Evolutionary conservation across 1,140 invertebrate genomes (phyloP).

Genomic region (Eriosoma lanigerum): DNA sequence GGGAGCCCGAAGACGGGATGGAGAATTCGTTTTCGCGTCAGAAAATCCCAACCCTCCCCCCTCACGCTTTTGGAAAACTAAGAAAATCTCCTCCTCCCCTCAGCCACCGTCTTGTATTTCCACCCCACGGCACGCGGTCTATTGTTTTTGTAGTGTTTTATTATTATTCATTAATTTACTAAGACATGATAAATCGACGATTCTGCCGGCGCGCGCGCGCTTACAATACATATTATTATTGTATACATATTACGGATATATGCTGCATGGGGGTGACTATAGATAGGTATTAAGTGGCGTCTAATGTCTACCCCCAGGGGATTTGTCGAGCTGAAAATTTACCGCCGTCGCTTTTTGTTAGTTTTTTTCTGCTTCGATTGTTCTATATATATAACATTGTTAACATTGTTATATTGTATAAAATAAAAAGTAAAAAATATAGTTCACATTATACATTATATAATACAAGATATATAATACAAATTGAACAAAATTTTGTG

Average conservation of each 20-base stretch:
- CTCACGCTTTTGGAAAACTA: conserved; percentile 32
- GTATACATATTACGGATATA: not conserved
- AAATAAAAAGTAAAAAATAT: not conserved
- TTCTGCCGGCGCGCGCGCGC: not conserved
- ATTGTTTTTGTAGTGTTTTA: conserved; percentile 52
- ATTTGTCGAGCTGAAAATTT: conserved; percentile 29
- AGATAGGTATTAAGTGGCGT: conserved; percentile 51
- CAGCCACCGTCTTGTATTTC: conserved; percentile 17
- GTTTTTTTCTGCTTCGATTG: conserved; percentile 21
- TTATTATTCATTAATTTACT: conserved; percentile 52
- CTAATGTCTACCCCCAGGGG: conserved; percentile 43
- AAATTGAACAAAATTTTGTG: no score
- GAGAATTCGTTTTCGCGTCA: conserved; percentile 50
- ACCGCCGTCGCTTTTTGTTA: conserved; percentile 20
- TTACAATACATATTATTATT: not conserved
- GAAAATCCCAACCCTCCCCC: conserved; percentile 38
- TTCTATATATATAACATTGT: no score
- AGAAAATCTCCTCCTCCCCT: conserved; percentile 38
- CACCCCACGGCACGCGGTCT: not conserved
- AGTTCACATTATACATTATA: no score
- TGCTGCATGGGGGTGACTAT: not conserved
- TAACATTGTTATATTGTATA: no score
- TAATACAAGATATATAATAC: no score
- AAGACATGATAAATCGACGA: conserved; percentile 50
- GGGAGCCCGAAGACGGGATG: not conserved